Percentiles rank a stretch among this genome's conserved stretches.
Conservation (phyloP, 1,140 invertebrate genomes). For the Pogonognathellus flavescens region DNA sequence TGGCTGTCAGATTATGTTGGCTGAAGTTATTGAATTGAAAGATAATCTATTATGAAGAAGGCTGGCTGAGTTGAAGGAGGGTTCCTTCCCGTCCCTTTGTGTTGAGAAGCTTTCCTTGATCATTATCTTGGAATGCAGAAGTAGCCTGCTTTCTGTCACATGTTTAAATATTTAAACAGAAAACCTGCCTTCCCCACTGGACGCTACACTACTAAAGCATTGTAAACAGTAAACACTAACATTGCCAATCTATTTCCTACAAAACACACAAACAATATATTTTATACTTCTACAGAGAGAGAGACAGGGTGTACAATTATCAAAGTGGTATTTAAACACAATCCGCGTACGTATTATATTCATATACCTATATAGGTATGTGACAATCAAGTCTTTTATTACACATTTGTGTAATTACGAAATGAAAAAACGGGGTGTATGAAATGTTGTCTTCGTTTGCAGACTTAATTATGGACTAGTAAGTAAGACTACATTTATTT, state of each 20-base stretch:
- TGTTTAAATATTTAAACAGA: conserved; percentile 26
- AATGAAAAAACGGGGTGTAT: no score
- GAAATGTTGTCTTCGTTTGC: no score
- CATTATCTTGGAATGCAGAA: conserved; percentile 23
- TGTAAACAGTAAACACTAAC: no score
- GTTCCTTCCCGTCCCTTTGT: conserved; percentile 25
- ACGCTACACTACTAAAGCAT: not conserved
- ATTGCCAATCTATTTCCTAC: no score
- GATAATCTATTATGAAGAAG: conserved; percentile 47
- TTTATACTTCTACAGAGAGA: no score
- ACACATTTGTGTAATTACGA: no score
- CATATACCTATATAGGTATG: no score
- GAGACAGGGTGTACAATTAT: not conserved
- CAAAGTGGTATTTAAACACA: not conserved
- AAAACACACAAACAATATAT: not conserved
- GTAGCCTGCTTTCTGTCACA: conserved; percentile 32
- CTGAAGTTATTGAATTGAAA: conserved; percentile 24
- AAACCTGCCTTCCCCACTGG: not conserved
- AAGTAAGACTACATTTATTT: no score
- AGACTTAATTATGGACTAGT: no score
- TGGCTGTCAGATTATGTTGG: conserved; percentile 25
- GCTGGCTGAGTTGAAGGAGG: conserved; percentile 24
- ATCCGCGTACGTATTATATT: not conserved
- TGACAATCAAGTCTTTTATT: no score
- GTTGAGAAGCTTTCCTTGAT: conserved; percentile 38